phyloP scores from a whole-genome alignment of 2,113 vertebrate genomes.

The Semnornis frantzii region DNA sequence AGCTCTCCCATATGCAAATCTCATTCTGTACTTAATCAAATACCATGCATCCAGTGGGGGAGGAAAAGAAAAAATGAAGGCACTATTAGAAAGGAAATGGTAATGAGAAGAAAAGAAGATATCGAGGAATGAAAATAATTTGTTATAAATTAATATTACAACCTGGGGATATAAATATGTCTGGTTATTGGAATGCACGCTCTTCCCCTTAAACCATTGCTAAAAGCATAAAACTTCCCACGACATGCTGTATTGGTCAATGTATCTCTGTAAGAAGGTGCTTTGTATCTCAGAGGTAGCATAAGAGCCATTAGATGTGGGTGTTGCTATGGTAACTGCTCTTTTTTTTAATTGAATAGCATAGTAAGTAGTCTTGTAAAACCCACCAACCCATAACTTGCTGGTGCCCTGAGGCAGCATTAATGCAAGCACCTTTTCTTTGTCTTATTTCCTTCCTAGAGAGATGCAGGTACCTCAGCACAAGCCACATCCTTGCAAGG shows the following conservation, averaged over 20 bases:
- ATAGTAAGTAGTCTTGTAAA: conserved; percentile 82
- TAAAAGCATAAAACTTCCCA: conserved; percentile 72
- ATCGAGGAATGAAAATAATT: conserved; percentile 59
- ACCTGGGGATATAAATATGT: conserved; percentile 59
- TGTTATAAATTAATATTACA: conserved; percentile 66
- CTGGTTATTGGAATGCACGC: conserved; percentile 56
- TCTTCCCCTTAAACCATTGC: conserved; percentile 61
- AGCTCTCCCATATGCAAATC: conserved; percentile 44
- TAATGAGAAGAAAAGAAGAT: conserved; percentile 56
- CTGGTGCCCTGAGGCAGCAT: conserved; percentile 71
- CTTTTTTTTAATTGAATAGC: conserved; percentile 78
- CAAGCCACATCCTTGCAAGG: conserved; percentile 29
- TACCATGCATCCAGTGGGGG: background rate
- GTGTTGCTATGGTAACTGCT: conserved; percentile 79
- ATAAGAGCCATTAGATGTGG: conserved; percentile 78
- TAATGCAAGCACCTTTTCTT: conserved; percentile 77
- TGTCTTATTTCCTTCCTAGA: conserved; percentile 62
- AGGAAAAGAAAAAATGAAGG: conserved; percentile 8
- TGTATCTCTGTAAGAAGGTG: conserved; percentile 78
- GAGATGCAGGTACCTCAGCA: conserved; percentile 49
- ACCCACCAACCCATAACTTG: conserved; percentile 80
- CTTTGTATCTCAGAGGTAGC: conserved; percentile 80
- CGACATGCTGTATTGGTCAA: conserved; percentile 77
- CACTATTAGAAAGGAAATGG: conserved; percentile 48
- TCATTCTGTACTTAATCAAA: conserved; percentile 42